Percentiles rank a stretch among this genome's conserved stretches.
Conservation (phyloP, 2,888 invertebrate genomes). For the Lampropteryx suffumata region DNA sequence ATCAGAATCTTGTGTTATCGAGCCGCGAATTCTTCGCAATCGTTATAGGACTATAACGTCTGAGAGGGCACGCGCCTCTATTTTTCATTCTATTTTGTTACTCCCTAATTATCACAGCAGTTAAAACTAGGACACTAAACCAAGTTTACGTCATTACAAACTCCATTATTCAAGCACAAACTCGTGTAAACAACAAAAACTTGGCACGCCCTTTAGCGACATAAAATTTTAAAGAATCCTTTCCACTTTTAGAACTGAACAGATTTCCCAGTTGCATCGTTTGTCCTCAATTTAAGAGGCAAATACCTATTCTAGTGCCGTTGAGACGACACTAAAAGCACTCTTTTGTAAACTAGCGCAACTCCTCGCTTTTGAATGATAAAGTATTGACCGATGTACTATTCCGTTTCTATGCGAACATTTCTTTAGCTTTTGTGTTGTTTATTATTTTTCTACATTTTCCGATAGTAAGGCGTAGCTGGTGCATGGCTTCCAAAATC, state of each 20-base stretch:
- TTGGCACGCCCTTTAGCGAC: slow-evolving; percentile 33
- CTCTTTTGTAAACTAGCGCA: slow-evolving; percentile 41
- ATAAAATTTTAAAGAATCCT: slow-evolving; percentile 37
- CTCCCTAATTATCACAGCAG: neutral
- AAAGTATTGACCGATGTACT: slow-evolving; percentile 15
- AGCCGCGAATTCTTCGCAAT: no score
- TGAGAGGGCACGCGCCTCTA: no score
- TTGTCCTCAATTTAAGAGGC: slow-evolving; percentile 55
- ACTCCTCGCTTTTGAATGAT: slow-evolving; percentile 17
- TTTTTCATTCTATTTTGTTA: no score
- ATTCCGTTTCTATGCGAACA: slow-evolving; percentile 1
- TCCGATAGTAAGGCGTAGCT: no score
- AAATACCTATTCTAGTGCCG: slow-evolving; percentile 47
- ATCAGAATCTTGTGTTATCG: neutral
- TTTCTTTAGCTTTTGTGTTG: neutral
- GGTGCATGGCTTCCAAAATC: no score
- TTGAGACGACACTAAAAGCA: slow-evolving; percentile 44
- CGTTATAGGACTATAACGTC: no score
- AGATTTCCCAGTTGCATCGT: slow-evolving; percentile 67
- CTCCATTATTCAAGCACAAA: slow-evolving; percentile 9
- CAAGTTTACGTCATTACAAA: slow-evolving; percentile 1
- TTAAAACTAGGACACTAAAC: neutral
- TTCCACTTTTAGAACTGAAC: slow-evolving; percentile 42
- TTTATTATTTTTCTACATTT: no score
- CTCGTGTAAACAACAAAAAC: slow-evolving; percentile 23